A percentile compares a stretch with the other conserved stretches of the same genome.
These are phyloP conservation scores for Rhagium mordax DNA, from an alignment of 2,888 invertebrate species.

Conservation along the genomic window DNA sequence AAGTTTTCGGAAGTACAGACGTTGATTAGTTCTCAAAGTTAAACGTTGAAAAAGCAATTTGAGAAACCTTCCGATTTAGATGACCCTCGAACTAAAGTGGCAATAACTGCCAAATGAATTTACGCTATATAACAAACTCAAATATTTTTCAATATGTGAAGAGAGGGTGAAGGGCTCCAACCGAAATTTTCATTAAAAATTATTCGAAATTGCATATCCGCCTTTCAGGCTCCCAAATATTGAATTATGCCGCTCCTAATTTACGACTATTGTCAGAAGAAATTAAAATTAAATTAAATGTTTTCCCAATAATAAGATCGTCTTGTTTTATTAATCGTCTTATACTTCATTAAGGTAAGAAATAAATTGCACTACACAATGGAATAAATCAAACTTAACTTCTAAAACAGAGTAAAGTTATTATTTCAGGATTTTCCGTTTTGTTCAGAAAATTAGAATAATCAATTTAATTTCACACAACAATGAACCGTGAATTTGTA, in stretches of 20 bases:
- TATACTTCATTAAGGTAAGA: neutral
- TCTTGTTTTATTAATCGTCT: neutral
- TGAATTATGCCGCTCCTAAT: too few species aligned
- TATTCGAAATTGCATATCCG: too few species aligned
- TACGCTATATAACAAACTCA: neutral
- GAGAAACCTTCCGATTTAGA: constrained; percentile 1
- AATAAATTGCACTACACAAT: neutral
- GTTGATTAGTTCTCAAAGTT: neutral
- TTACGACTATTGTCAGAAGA: too few species aligned
- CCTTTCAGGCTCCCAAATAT: too few species aligned
- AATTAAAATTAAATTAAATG: too few species aligned
- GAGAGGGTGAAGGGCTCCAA: neutral
- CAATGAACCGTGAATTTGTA: neutral
- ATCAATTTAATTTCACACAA: neutral
- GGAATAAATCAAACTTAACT: neutral
- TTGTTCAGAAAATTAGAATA: neutral
- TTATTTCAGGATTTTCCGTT: neutral
- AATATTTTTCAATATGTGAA: neutral
- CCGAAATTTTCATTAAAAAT: too few species aligned
- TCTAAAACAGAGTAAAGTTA: neutral
- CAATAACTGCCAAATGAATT: constrained; percentile 12
- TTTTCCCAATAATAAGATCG: too few species aligned
- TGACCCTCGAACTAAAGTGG: constrained; percentile 7
- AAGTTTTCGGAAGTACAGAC: neutral
- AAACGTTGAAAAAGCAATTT: constrained; percentile 10